phyloP scores from a whole-genome alignment of 2,888 invertebrate genomes.

The Melinaea marsaeus region DNA sequence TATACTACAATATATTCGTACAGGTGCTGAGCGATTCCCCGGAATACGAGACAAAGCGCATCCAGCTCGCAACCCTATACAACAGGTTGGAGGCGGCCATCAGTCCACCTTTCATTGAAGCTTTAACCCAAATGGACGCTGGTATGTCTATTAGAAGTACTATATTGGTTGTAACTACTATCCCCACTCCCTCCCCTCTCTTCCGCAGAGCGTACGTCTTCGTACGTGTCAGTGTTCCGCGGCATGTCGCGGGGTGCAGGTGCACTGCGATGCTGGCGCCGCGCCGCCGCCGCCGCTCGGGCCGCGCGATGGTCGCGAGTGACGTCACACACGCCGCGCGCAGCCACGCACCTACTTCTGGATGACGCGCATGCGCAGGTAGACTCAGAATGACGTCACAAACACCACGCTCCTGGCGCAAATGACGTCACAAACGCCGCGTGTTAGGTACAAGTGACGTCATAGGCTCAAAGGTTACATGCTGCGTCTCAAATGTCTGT shows the following conservation, averaged over 20 bases:
- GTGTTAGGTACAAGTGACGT: background rate
- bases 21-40: slow-evolving; percentile 73
- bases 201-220: slow-evolving; percentile 32
- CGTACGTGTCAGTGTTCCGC: slow-evolving; percentile 50
- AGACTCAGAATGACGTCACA: background rate
- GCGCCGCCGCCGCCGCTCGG: slow-evolving; percentile 49
- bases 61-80: slow-evolving; percentile 93
- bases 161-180: background rate
- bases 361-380: slow-evolving; percentile 45
- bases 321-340: slow-evolving; percentile 38
- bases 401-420: background rate
- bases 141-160: slow-evolving; percentile 40
- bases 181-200: background rate
- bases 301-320: slow-evolving; percentile 43
- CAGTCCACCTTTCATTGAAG: slow-evolving; percentile 91
- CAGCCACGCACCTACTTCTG: slow-evolving; percentile 43
- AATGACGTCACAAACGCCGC: background rate
- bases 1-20: too few relatives aligned
- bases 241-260: slow-evolving; percentile 48
- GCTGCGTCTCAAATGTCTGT: background rate
- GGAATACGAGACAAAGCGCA: slow-evolving; percentile 83
- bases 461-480: background rate
- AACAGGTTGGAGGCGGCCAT: slow-evolving; percentile 94
- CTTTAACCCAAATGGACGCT: slow-evolving; percentile 81
- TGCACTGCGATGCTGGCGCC: slow-evolving; percentile 40